Evolutionary conservation across 2,113 vertebrate genomes (phyloP), one percentile per base, ranked within the genome.

Genomic region (Pseudopipra pipra): DNA sequence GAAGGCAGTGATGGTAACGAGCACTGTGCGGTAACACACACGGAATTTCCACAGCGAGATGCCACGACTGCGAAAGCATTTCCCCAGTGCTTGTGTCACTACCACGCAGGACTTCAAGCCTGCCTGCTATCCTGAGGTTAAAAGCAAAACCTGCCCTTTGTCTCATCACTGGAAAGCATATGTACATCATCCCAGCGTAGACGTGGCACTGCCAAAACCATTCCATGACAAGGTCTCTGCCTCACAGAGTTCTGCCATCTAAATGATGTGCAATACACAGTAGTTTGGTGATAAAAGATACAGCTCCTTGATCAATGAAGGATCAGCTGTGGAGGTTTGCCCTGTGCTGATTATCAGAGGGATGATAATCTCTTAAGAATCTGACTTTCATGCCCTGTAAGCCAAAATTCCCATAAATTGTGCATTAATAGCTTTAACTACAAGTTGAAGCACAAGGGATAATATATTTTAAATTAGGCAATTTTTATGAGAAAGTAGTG

Each of bases 141-240:
- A 87, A 89, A 85, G 62, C 71, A 89, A 91, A 89, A 79, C 39
- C 87, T 77, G 51, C 22, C 74, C 46, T 85, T 80, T 85, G 82
- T 62, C 39, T 95, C 85, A 31, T 5, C 1, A 5, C 23, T 71
- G 75, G 75, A 80, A 85, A 91, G 79, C 71, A 27, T 13, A 25
- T 0, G 31, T 27, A 27, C 37, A 20, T n/a, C 5, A 3, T 13
- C 41, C 62, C 62, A 58, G 55, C 0, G 0, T 1, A 82, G 80
- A 68, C 4, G 33, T 62, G 82, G 71, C 87, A 43, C 51, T 51
- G 67, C 49, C 85, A 77, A 58, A 93, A 82, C 62, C 54, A 3
- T 2, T 46, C 17, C 8, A 8, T 1, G 49, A 65, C 74, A 67
- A 63, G 25, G 63, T 11, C 84, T 25, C 41, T 66, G 51, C 27